These are phyloP conservation scores for Proteles cristata DNA, from an alignment of 2,113 vertebrate species.

Conservation along the genomic window DNA sequence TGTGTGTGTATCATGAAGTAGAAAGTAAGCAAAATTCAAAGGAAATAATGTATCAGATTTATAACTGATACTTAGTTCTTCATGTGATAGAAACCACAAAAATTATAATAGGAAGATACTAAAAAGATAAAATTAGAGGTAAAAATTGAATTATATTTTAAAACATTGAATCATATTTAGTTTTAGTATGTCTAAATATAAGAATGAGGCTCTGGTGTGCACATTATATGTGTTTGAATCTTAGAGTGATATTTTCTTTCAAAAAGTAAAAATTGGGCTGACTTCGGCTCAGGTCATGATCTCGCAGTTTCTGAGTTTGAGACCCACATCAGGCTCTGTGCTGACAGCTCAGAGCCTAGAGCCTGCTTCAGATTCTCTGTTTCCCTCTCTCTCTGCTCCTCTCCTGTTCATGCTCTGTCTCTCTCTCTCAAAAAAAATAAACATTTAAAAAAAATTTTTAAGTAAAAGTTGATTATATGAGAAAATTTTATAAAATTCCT, in stretches of 20 bases:
- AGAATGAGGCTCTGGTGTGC: neutral
- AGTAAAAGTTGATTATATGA: neutral
- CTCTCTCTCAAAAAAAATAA: neutral
- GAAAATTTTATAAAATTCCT: conserved; percentile 35
- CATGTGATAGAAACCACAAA: neutral
- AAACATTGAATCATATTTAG: neutral
- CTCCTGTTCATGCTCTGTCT: no score
- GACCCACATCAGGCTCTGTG: neutral
- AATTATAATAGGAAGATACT: neutral
- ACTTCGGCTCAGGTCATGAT: neutral
- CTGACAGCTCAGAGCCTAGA: neutral
- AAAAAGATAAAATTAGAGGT: neutral
- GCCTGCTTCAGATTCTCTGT: neutral
- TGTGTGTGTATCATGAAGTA: neutral
- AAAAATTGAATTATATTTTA: neutral
- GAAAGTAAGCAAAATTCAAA: conserved; percentile 16
- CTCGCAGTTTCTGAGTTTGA: neutral
- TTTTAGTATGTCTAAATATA: neutral
- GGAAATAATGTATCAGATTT: neutral
- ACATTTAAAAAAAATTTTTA: no score
- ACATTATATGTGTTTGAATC: neutral
- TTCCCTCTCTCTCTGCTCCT: neutral
- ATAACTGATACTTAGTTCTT: neutral
- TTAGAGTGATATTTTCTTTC: conserved; percentile 18
- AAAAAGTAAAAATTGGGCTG: neutral